phyloP scores from a whole-genome alignment of 2,888 invertebrate species.

The Drosophila vallismaia region DNA sequence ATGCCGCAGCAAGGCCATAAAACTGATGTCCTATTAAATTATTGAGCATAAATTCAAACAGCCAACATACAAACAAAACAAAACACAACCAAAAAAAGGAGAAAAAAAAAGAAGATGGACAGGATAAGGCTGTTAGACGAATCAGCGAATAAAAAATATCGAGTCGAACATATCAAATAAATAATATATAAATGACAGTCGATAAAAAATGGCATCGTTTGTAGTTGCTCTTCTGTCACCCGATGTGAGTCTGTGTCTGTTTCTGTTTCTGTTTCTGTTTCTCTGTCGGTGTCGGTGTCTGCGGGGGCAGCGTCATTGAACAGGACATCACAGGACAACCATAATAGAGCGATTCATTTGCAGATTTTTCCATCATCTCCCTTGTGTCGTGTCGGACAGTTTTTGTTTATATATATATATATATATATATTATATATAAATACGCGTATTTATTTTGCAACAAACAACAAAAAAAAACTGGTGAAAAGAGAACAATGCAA shows the following conservation, averaged over 20 bases:
- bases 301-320: slow-evolving; percentile 17
- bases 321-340: slow-evolving; percentile 35
- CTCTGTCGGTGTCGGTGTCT: neutral
- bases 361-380: slow-evolving; percentile 47
- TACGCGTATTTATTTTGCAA: neutral
- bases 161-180: slow-evolving; percentile 60
- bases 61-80: slow-evolving; percentile 8
- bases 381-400: no score
- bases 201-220: slow-evolving; percentile 53
- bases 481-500: slow-evolving; percentile 17
- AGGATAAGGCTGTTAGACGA: slow-evolving; percentile 37
- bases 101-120: slow-evolving; percentile 31
- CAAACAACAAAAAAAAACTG: slow-evolving; percentile 3
- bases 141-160: slow-evolving; percentile 24
- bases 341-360: slow-evolving; percentile 68
- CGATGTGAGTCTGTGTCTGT: slow-evolving; percentile 18
- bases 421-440: neutral
- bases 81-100: neutral
- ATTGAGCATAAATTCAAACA: slow-evolving; percentile 60
- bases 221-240: slow-evolving; percentile 28
- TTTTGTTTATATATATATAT: slow-evolving; percentile 21
- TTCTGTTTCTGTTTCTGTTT: slow-evolving; percentile 12
- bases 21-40: slow-evolving; percentile 63
- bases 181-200: slow-evolving; percentile 65
- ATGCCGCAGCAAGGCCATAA: slow-evolving; percentile 59